Conservation (phyloP, 1,140 invertebrate species). For the Lasioglossum albipes region DNA sequence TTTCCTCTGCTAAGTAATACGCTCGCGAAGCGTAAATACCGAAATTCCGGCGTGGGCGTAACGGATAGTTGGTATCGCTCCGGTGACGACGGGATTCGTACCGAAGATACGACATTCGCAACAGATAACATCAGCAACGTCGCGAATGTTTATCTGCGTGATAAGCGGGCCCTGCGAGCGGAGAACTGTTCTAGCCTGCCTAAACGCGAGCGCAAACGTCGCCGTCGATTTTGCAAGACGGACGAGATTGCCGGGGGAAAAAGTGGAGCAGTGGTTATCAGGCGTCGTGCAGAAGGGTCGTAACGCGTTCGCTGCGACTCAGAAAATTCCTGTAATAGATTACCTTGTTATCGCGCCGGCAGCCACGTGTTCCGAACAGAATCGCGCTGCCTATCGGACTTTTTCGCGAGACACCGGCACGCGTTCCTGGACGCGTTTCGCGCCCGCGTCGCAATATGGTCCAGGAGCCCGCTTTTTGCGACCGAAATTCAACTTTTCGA, state of each 20-base stretch:
- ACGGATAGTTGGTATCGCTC: not conserved
- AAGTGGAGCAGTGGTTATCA: slow-evolving; percentile 11
- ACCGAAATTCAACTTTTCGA: too few relatives aligned
- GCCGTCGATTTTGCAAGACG: slow-evolving; percentile 18
- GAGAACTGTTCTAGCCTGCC: not conserved
- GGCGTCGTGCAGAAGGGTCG: not conserved
- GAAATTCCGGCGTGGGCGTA: slow-evolving; percentile 14
- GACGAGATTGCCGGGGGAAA: not conserved
- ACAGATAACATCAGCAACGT: slow-evolving; percentile 7
- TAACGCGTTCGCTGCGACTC: not conserved
- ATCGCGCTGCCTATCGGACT: not conserved
- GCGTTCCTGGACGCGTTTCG: too few relatives aligned
- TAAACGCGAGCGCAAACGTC: not conserved
- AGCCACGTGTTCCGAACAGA: not conserved
- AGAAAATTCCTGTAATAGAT: not conserved
- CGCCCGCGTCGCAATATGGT: too few relatives aligned
- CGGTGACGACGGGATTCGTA: not conserved
- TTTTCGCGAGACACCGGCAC: not conserved
- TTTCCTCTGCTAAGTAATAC: too few relatives aligned
- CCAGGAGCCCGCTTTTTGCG: too few relatives aligned
- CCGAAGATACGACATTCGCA: not conserved
- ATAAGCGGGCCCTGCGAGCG: not conserved
- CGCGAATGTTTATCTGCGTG: slow-evolving; percentile 21
- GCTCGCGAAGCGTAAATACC: not conserved
- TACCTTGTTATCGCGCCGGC: not conserved